Evolutionary conservation across 2,113 vertebrate species (phyloP).

Genomic region (Hippocampus mohnikei): DNA sequence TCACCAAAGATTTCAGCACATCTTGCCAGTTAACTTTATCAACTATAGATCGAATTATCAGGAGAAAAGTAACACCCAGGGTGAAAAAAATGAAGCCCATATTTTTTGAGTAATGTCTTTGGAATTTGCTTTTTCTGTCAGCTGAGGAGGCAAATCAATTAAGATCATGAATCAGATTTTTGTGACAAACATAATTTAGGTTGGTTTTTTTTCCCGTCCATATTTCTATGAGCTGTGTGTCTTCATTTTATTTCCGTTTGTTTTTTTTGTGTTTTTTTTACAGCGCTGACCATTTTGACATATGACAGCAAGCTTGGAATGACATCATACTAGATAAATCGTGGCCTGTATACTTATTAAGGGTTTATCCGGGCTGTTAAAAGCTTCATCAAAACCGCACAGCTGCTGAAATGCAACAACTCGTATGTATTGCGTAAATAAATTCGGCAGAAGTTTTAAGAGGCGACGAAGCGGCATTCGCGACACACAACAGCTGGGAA

Average conservation of each 20-base stretch:
- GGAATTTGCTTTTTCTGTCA: background rate
- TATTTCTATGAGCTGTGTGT: too few relatives aligned
- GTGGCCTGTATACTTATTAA: background rate
- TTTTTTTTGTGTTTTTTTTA: too few relatives aligned
- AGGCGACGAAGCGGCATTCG: background rate
- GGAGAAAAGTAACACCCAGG: too few relatives aligned
- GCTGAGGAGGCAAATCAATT: background rate
- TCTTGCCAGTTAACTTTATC: too few relatives aligned
- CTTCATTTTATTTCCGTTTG: too few relatives aligned
- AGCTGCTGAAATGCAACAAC: background rate
- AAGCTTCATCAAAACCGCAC: background rate
- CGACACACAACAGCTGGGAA: conserved; percentile 2
- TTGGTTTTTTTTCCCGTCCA: background rate
- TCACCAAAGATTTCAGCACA: too few relatives aligned
- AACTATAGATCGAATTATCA: too few relatives aligned
- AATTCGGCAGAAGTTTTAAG: background rate
- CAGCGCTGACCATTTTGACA: background rate
- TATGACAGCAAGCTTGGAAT: background rate
- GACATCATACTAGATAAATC: background rate
- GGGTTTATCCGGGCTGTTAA: background rate
- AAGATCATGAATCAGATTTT: background rate
- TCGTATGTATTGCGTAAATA: background rate
- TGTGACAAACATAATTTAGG: background rate
- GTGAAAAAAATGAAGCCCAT: too few relatives aligned
- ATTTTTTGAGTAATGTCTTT: too few relatives aligned